Conservation (phyloP, 1,140 invertebrate genomes). For the Hormaphis cornu region DNA sequence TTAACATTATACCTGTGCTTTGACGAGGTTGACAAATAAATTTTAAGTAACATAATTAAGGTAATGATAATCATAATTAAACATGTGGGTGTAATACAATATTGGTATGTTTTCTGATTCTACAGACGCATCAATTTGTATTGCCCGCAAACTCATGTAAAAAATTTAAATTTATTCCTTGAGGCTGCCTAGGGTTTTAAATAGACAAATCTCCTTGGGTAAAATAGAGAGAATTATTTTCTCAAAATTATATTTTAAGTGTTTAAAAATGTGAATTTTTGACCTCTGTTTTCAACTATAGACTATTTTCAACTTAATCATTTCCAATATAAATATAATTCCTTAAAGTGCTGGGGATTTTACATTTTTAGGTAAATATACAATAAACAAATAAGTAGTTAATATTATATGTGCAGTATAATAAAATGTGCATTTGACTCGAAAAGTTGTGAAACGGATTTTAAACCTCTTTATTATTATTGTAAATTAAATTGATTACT, state of each 20-base stretch:
- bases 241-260: background rate
- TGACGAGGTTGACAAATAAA: slow-evolving; percentile 17
- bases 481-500: slow-evolving; percentile 15
- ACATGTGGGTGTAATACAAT: background rate
- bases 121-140: background rate
- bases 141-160: background rate
- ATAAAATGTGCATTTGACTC: too few species aligned
- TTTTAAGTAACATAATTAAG: background rate
- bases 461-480: background rate
- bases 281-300: background rate
- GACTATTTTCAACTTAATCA: too few species aligned
- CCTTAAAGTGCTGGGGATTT: slow-evolving; percentile 12
- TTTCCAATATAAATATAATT: slow-evolving; percentile 10
- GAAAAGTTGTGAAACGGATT: too few species aligned
- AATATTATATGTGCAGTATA: background rate
- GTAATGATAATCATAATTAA: background rate
- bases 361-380: background rate
- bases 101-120: background rate
- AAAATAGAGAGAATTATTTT: background rate
- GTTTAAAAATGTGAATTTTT: background rate
- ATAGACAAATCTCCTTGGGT: background rate
- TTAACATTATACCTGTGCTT: slow-evolving; percentile 28
- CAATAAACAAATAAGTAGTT: background rate
- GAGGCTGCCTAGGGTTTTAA: too few species aligned
- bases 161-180: background rate